A percentile compares a stretch with the other conserved stretches of the same genome.
phyloP scores from a whole-genome alignment of 2,888 invertebrate genomes.

The Oxycera nigricornis region DNA sequence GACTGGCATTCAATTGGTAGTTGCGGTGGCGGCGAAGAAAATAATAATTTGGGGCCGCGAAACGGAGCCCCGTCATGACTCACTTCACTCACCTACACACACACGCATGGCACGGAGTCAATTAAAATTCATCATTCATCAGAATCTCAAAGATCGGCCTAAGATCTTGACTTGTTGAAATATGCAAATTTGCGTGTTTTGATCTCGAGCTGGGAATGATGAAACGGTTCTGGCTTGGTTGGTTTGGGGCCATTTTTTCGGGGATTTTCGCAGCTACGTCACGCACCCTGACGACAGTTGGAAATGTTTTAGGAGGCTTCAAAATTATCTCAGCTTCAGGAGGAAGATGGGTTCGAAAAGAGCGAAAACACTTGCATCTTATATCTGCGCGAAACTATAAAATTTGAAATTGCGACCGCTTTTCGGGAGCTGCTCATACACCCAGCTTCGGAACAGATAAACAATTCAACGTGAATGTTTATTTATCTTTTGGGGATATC shows the following conservation, averaged over 20 bases:
- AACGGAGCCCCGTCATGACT: conserved; percentile 27
- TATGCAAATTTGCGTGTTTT: conserved; percentile 46
- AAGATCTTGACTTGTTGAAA: conserved; percentile 46
- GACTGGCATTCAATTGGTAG: conserved; percentile 42
- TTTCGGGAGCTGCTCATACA: neutral
- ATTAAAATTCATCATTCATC: conserved; percentile 46
- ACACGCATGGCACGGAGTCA: conserved; percentile 1
- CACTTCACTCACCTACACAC: conserved; percentile 46
- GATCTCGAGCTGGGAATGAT: conserved; percentile 18
- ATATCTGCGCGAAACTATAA: neutral
- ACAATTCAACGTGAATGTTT: conserved; percentile 1
- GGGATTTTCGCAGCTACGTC: neutral
- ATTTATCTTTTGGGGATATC: neutral
- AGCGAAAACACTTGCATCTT: neutral
- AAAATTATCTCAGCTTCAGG: neutral
- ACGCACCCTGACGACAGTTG: neutral
- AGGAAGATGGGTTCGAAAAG: neutral
- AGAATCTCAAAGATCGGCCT: conserved; percentile 43
- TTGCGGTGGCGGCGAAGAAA: no score
- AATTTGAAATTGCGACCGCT: neutral
- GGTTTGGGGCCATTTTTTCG: conserved; percentile 25
- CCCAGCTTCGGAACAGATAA: neutral
- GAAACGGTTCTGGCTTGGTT: neutral
- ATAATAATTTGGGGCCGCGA: neutral
- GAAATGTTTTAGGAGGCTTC: neutral